Evolutionary conservation across 2,113 vertebrate species (phyloP).

Genomic region (Podilymbus podiceps): DNA sequence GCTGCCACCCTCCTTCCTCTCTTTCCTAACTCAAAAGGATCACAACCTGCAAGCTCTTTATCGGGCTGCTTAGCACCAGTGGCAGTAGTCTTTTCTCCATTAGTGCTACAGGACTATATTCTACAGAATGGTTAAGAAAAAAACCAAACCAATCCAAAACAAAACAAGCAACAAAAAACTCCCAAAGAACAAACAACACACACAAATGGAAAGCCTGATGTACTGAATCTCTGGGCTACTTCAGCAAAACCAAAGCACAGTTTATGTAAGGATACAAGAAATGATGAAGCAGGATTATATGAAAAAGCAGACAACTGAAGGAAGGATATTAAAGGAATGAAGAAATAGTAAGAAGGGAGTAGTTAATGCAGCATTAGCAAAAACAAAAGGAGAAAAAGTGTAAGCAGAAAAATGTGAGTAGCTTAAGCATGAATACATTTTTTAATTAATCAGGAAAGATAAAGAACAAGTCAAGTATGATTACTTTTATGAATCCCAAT

Average conservation of each 20-base stretch:
- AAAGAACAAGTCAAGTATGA: neutral
- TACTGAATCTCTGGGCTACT: neutral
- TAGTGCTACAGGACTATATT: neutral
- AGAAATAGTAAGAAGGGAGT: neutral
- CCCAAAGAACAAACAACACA: neutral
- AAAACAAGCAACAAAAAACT: neutral
- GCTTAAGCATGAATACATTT: neutral
- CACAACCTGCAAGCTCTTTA: neutral
- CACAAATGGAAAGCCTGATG: neutral
- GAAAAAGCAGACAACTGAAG: neutral
- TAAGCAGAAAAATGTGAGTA: neutral
- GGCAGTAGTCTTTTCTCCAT: neutral
- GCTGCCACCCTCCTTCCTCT: neutral
- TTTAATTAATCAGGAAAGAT: neutral
- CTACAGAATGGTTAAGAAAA: neutral
- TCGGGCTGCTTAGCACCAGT: too few species aligned
- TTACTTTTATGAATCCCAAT: neutral
- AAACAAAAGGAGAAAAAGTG: neutral
- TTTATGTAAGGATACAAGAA: neutral
- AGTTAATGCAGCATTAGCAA: neutral
- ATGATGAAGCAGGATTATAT: neutral
- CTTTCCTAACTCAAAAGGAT: neutral
- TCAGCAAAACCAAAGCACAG: neutral
- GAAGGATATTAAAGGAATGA: neutral
- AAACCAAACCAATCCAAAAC: too few species aligned